Percentiles rank a stretch among this genome's conserved stretches.
Evolutionary conservation across 2,113 vertebrate genomes (phyloP).

Genomic region (Cyphomyrus discorhynchus): DNA sequence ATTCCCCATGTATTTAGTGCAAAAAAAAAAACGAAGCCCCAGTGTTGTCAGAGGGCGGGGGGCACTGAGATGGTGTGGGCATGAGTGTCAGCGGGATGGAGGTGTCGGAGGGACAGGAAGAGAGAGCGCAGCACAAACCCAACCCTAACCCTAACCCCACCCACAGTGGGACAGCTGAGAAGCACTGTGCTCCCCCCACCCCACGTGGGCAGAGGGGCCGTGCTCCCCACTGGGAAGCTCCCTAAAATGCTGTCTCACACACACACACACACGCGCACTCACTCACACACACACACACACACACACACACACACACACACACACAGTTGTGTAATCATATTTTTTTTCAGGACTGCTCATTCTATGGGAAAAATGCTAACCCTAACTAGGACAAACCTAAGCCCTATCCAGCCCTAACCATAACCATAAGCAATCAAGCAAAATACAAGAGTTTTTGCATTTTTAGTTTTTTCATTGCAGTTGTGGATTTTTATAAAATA

Average conservation of each 20-base stretch:
- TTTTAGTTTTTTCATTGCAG: too few relatives aligned
- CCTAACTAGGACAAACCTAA: too few relatives aligned
- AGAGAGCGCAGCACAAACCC: slow-evolving; percentile 2
- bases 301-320: background rate
- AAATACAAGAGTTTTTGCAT: too few relatives aligned
- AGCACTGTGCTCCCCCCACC: slow-evolving; percentile 49
- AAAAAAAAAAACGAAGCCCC: background rate
- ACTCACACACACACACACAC: background rate
- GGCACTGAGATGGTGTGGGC: slow-evolving; percentile 31
- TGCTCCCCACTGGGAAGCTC: background rate
- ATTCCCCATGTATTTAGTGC: background rate
- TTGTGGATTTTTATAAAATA: too few relatives aligned
- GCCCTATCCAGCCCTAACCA: too few relatives aligned
- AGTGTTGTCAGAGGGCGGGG: background rate
- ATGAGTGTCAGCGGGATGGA: slow-evolving; percentile 49
- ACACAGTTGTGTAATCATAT: background rate
- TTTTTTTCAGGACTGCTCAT: too few relatives aligned
- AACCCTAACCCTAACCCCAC: slow-evolving; percentile 31
- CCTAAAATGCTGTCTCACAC: background rate
- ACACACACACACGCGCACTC: background rate
- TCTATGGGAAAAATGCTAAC: too few relatives aligned
- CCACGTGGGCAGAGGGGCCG: slow-evolving; percentile 44
- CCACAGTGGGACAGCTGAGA: slow-evolving; percentile 45
- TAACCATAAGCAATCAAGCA: too few relatives aligned
- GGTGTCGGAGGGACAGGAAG: slow-evolving; percentile 51